Percentiles rank a stretch among this genome's conserved stretches.
These are phyloP conservation scores for Cyprinella venusta DNA, from an alignment of 2,797 vertebrate genomes.

Conservation along the genomic window DNA sequence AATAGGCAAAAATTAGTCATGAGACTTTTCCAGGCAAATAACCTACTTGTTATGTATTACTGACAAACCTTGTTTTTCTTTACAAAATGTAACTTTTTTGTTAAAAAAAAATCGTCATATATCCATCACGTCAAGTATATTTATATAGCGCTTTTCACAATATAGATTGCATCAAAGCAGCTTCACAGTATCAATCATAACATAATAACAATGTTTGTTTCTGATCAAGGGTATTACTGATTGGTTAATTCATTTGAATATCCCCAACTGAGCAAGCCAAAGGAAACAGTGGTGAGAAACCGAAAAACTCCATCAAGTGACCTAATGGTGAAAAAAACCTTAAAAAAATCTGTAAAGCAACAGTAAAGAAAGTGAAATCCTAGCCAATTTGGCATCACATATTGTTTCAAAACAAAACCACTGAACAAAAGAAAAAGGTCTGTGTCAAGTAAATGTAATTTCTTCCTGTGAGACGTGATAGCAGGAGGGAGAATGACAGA, in stretches of 20 bases:
- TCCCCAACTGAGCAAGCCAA: too few relatives aligned
- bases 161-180: too few relatives aligned
- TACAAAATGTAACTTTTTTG: neutral
- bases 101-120: neutral
- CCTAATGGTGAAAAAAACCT: too few relatives aligned
- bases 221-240: too few relatives aligned
- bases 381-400: neutral
- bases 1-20: neutral
- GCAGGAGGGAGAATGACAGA: neutral
- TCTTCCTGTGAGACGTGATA: slow-evolving; percentile 10
- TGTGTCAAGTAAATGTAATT: neutral
- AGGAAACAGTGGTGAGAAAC: too few relatives aligned
- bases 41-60: neutral
- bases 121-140: too few relatives aligned
- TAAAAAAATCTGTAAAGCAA: too few relatives aligned
- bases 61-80: neutral
- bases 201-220: too few relatives aligned
- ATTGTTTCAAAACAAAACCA: neutral
- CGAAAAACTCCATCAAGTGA: too few relatives aligned
- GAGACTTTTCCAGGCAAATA: neutral
- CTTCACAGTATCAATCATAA: too few relatives aligned
- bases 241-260: too few relatives aligned
- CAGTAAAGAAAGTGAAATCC: neutral
- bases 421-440: neutral
- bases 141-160: too few relatives aligned